Evolutionary conservation across 2,113 vertebrate species (phyloP), one percentile per base, ranked within the genome.

Genomic region (Anoplopoma fimbria): DNA sequence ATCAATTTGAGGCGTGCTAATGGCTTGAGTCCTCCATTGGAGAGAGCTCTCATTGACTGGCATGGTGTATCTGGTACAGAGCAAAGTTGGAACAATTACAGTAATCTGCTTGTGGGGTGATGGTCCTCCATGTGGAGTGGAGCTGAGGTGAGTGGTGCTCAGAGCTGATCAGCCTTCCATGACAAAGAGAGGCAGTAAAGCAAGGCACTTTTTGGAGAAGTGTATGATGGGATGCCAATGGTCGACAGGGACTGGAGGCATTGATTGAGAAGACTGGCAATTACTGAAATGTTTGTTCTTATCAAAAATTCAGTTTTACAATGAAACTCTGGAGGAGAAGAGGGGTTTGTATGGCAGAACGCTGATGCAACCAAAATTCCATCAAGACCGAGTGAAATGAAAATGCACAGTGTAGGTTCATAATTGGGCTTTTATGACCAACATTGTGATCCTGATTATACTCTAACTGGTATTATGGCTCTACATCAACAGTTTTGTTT

Each of bases 11-110:
- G 77, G 72, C 69, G 62, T 77, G 69, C 68, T 91, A 93, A 90
- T 88, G 71, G 78, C 55, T 64, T 55, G 25, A 85, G 85, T 86
- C 81, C 90, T 91, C 79, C 85, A 89, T 42, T 83, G 69, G 40
- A 88, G 89, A 90, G 88, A 49, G 67, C 78, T 81, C 87, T 89
- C 88, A 83, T 89, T 90, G 89, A 90, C 88, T 90, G 38, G 64
- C 70, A 75, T 71, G 58, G 51, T 69, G 79, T 80, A 62, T 92
- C 47, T 64, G 82, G 67, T 79, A 60, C 79, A 77, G 69, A 81
- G 68, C 82, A 91, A 91, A 91, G 92, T 89, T 92, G 83, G 71
- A 87, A 89, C 89, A 89, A 93, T 93, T 90, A 92, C 87, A 78
- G 78, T 85, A 85, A 92, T 93, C 88, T 91, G 63, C 34, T 25